Conservation (phyloP, 2,113 vertebrate genomes). For the Eleginops maclovinus region DNA sequence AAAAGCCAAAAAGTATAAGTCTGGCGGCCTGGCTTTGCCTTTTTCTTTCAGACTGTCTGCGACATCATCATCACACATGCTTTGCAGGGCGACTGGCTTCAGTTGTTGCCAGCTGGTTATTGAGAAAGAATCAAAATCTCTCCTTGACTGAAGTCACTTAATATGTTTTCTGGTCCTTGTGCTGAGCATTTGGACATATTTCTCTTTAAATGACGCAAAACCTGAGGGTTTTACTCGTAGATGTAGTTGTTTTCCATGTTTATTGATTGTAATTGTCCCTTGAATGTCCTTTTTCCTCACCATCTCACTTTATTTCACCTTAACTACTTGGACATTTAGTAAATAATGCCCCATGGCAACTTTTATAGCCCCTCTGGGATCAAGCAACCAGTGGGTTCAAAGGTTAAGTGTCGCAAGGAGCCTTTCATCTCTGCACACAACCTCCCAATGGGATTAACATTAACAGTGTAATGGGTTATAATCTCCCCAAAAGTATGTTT, state of each 20-base stretch:
- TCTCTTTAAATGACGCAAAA: background rate
- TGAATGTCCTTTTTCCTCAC: background rate
- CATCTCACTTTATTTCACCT: conserved; percentile 5
- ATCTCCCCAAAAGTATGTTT: background rate
- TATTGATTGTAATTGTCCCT: conserved; percentile 6
- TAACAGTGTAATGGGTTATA: background rate
- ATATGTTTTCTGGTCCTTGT: background rate
- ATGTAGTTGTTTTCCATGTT: background rate
- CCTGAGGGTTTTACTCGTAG: background rate
- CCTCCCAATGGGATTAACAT: conserved; percentile 1
- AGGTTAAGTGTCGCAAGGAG: background rate
- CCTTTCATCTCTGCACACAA: conserved; percentile 3
- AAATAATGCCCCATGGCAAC: background rate
- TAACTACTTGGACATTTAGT: background rate
- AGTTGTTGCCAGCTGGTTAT: conserved; percentile 20
- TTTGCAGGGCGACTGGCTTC: conserved; percentile 3
- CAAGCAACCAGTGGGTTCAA: conserved; percentile 10
- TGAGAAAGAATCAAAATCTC: conserved; percentile 14
- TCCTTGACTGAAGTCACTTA: background rate
- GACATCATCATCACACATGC: conserved; percentile 28
- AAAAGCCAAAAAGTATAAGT: conserved; percentile 21
- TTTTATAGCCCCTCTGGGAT: conserved; percentile 12
- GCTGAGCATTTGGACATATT: background rate
- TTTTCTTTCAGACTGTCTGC: conserved; percentile 37
- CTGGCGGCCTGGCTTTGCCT: conserved; percentile 20